Conservation (phyloP, 2,113 vertebrate genomes). For the Bujurquina vittata region DNA sequence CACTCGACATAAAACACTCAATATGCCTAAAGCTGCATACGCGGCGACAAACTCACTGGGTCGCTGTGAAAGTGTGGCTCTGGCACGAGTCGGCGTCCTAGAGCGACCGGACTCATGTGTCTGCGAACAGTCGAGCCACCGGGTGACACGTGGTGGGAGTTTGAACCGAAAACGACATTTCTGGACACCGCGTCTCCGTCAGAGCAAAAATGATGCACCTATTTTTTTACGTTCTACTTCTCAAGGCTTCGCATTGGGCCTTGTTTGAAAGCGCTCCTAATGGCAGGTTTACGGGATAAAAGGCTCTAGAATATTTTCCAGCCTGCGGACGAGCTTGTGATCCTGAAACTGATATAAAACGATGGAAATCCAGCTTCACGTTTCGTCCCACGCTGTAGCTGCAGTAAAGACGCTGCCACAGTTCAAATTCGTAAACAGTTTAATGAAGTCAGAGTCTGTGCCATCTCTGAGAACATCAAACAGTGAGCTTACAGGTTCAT, state of each 20-base stretch:
- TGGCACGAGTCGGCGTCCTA: too few relatives aligned
- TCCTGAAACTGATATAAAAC: constrained; percentile 21
- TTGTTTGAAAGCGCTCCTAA: constrained; percentile 1
- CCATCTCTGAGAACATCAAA: constrained; percentile 14
- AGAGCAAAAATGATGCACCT: background rate
- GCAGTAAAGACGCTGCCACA: background rate
- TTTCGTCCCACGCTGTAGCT: background rate
- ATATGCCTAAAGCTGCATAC: background rate
- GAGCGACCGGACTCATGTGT: too few relatives aligned
- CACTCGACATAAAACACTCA: background rate
- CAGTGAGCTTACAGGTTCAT: background rate
- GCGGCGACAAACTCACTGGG: too few relatives aligned
- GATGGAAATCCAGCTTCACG: background rate
- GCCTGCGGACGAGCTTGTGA: background rate
- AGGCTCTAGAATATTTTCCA: constrained; percentile 18
- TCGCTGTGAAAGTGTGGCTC: too few relatives aligned
- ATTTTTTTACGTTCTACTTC: background rate
- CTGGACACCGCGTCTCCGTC: background rate
- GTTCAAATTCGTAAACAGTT: background rate
- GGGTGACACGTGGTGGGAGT: too few relatives aligned
- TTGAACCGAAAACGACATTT: background rate
- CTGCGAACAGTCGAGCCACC: too few relatives aligned
- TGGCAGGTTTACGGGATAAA: constrained; percentile 1
- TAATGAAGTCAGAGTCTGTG: background rate
- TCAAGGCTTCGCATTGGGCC: background rate